Conservation (phyloP, 1,140 invertebrate genomes). For the Anastrepha obliqua region DNA sequence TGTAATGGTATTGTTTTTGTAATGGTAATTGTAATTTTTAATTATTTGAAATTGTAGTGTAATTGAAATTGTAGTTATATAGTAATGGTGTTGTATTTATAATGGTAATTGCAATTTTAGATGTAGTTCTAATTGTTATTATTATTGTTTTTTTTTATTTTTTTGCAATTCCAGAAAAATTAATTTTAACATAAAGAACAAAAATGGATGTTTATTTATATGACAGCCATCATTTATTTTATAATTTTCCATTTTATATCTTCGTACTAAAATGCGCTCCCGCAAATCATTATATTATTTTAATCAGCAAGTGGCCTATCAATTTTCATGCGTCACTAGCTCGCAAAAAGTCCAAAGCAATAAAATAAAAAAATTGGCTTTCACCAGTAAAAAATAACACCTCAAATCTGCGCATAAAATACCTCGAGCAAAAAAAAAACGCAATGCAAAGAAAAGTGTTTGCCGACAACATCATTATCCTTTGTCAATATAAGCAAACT, state of each 20-base stretch:
- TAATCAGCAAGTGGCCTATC: constrained; percentile 23
- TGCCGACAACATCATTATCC: constrained; percentile 42
- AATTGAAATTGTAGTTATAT: neutral
- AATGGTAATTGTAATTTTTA: neutral
- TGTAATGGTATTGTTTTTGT: no score
- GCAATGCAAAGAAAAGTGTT: neutral
- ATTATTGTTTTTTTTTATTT: no score
- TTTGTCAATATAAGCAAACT: constrained; percentile 27
- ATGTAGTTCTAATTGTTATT: no score
- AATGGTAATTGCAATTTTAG: neutral
- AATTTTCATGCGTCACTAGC: constrained; percentile 3
- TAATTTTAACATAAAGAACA: no score
- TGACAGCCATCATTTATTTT: no score
- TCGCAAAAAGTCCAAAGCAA: neutral
- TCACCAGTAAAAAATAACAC: neutral
- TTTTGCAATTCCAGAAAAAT: no score
- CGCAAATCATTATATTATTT: neutral
- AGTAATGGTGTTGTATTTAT: neutral
- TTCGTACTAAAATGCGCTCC: no score
- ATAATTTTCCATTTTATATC: no score
- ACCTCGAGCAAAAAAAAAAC: neutral
- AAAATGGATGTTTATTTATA: no score
- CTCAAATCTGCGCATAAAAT: neutral
- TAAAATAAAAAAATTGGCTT: neutral
- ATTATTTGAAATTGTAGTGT: neutral